Percentiles rank a stretch among this genome's conserved stretches.
phyloP scores from a whole-genome alignment of 2,888 invertebrate genomes.

The Tachina fera region DNA sequence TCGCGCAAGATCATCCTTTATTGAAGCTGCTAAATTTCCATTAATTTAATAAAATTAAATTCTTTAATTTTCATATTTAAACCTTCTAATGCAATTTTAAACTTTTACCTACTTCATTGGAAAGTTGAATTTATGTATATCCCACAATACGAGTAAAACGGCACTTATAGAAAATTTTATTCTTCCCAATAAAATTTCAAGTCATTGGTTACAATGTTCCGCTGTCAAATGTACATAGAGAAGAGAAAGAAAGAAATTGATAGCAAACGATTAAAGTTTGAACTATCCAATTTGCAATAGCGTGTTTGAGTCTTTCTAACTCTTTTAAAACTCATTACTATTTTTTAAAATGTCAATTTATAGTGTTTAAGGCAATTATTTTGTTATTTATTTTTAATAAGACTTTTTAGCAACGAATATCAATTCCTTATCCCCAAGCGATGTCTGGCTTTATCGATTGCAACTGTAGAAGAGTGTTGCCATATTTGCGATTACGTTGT shows the following conservation, averaged over 20 bases:
- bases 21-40: too few species aligned
- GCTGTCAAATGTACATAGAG: not conserved
- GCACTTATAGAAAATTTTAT: not conserved
- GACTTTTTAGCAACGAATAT: conserved; percentile 2
- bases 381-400: conserved; percentile 51
- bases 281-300: conserved; percentile 33
- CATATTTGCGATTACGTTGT: not conserved
- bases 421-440: not conserved
- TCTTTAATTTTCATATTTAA: too few species aligned
- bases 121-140: not conserved
- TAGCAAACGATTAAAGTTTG: conserved; percentile 58
- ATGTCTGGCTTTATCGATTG: conserved; percentile 26
- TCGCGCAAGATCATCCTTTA: too few species aligned
- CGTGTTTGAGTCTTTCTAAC: not conserved
- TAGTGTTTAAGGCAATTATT: conserved; percentile 63
- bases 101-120: conserved; percentile 16
- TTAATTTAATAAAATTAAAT: too few species aligned
- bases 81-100: not conserved
- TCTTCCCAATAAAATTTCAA: conserved; percentile 15
- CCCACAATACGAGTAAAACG: not conserved
- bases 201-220: conserved; percentile 34
- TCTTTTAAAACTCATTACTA: not conserved
- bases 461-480: not conserved
- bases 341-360: conserved; percentile 55
- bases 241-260: conserved; percentile 34